These are phyloP conservation scores for Apodemus agrarius DNA, from an alignment of 2,797 vertebrate species.

Conservation along the genomic window DNA sequence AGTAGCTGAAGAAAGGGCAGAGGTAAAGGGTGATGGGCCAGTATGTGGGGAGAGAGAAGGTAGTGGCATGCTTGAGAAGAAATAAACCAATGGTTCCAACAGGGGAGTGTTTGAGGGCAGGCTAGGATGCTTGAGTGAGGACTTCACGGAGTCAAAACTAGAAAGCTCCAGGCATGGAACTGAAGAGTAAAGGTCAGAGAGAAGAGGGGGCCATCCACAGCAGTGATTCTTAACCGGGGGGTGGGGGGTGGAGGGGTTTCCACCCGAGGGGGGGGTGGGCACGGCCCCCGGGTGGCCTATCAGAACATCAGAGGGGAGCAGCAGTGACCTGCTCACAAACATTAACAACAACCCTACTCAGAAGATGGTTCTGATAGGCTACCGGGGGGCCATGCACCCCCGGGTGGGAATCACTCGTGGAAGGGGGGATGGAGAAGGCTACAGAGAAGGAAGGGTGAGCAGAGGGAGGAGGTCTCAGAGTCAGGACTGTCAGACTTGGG, in stretches of 20 bases:
- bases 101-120: background rate
- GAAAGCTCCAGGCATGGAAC: fast-evolving
- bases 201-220: background rate
- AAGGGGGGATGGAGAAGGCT: background rate
- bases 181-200: background rate
- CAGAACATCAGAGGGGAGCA: too few species aligned
- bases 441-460: background rate
- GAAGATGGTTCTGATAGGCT: background rate
- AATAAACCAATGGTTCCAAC: background rate
- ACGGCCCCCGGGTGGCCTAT: too few species aligned
- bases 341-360: background rate
- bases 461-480: background rate
- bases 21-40: background rate
- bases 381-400: background rate
- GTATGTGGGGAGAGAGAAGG: background rate
- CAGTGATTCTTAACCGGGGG: background rate
- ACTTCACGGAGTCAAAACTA: fast-evolving
- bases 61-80: background rate
- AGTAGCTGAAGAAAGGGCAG: background rate
- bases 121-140: background rate
- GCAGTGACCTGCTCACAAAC: background rate
- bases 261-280: background rate
- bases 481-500: background rate
- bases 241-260: background rate
- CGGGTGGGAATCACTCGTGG: background rate